A percentile compares a stretch with the other conserved stretches of the same genome.
These are phyloP conservation scores for Xestia xanthographa DNA, from an alignment of 2,888 invertebrate genomes.

Conservation along the genomic window DNA sequence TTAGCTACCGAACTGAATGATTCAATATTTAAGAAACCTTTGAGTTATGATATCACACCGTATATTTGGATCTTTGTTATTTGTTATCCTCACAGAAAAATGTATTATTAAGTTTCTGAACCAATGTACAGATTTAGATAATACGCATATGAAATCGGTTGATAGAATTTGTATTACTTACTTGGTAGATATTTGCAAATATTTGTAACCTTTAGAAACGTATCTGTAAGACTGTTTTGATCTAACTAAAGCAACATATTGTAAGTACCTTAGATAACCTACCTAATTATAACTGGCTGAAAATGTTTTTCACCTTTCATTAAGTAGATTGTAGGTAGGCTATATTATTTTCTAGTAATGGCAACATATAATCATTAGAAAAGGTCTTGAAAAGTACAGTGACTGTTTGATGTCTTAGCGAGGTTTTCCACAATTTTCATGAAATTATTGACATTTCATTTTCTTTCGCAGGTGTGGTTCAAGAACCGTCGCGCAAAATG, in stretches of 20 bases:
- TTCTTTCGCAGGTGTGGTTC: slow-evolving; percentile 96
- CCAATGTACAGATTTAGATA: slow-evolving; percentile 30
- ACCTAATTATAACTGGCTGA: neutral
- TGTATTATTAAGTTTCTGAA: slow-evolving; percentile 17
- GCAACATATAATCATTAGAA: neutral
- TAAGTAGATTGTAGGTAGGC: neutral
- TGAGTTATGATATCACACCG: slow-evolving; percentile 72
- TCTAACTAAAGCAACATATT: too few relatives aligned
- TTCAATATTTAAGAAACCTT: slow-evolving; percentile 74
- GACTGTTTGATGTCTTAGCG: neutral
- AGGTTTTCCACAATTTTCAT: neutral
- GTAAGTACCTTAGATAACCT: neutral
- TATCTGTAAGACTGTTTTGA: neutral
- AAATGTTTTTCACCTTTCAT: neutral
- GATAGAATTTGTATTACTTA: slow-evolving; percentile 20
- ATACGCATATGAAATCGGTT: slow-evolving; percentile 13
- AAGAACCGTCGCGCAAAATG: slow-evolving; percentile 98
- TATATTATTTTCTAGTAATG: neutral
- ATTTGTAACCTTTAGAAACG: slow-evolving; percentile 5
- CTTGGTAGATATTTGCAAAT: slow-evolving; percentile 8
- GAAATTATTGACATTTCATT: slow-evolving; percentile 7
- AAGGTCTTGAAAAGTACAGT: neutral
- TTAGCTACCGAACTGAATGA: slow-evolving; percentile 69
- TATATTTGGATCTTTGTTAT: slow-evolving; percentile 57
- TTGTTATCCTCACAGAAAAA: slow-evolving; percentile 29